Percentiles rank a stretch among this genome's conserved stretches.
Conservation (phyloP, 2,113 vertebrate genomes). For the Bettongia penicillata region DNA sequence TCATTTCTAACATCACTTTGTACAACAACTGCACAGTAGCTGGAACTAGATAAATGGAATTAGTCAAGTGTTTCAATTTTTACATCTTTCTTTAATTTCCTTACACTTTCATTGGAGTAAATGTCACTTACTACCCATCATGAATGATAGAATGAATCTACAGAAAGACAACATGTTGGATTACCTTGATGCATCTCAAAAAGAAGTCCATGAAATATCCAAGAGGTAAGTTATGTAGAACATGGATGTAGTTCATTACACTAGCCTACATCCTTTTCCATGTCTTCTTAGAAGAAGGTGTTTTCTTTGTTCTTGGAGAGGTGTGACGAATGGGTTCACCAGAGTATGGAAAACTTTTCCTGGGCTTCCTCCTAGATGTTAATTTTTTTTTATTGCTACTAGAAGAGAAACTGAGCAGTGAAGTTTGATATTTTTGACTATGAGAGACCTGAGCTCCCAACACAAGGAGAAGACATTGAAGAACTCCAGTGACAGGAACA, state of each 20-base stretch:
- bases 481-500: not conserved
- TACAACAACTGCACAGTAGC: conserved; percentile 51
- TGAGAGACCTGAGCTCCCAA: not conserved
- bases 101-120: conserved; percentile 42
- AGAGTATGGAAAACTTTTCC: not conserved
- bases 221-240: not conserved
- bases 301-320: not conserved
- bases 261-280: not conserved
- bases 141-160: conserved; percentile 43
- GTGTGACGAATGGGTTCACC: not conserved
- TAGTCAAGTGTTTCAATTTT: conserved; percentile 57
- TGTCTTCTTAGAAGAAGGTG: conserved; percentile 20
- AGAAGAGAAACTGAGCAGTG: conserved; percentile 7
- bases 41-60: conserved; percentile 59
- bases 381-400: not conserved
- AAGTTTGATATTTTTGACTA: not conserved
- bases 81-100: conserved; percentile 44
- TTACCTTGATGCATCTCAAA: conserved; percentile 23
- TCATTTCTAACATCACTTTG: conserved; percentile 73
- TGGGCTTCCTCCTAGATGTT: not conserved
- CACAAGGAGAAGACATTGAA: not conserved
- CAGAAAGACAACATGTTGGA: conserved; percentile 15
- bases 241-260: conserved; percentile 7
- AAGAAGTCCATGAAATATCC: not conserved
- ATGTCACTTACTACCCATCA: conserved; percentile 19